Evolutionary conservation across 2,797 vertebrate species (phyloP).

Genomic region (Mus minutoides): DNA sequence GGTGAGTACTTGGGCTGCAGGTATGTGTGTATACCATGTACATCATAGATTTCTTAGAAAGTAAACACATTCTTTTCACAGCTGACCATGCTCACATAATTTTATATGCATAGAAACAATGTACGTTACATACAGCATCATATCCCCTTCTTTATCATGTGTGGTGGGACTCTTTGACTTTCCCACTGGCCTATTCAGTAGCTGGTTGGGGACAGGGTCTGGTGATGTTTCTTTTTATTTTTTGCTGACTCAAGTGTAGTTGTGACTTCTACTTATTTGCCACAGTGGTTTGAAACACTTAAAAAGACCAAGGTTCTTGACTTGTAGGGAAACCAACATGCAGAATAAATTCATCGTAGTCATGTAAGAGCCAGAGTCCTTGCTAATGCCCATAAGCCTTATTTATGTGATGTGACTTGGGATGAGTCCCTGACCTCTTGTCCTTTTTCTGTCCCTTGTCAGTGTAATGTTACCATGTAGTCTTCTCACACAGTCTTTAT

Average conservation of each 20-base stretch:
- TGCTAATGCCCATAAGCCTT: background rate
- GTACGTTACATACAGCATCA: background rate
- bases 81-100: background rate
- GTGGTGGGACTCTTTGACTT: background rate
- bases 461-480: background rate
- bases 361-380: background rate
- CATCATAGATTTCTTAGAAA: constrained; percentile 18
- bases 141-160: background rate
- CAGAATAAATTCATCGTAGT: constrained; percentile 7
- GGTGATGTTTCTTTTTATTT: background rate
- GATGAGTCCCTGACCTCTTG: background rate
- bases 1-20: background rate
- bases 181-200: background rate
- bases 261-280: background rate
- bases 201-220: no score
- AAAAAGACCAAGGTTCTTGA: background rate
- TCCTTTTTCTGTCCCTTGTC: background rate
- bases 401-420: background rate
- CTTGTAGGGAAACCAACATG: constrained; percentile 20
- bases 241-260: background rate
- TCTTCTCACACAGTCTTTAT: background rate
- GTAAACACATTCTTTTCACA: background rate
- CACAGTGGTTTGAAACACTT: background rate
- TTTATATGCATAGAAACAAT: background rate
- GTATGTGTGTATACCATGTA: background rate